These are phyloP conservation scores for Zaprionus kolodkinae DNA, from an alignment of 1,140 invertebrate species.

Conservation along the genomic window DNA sequence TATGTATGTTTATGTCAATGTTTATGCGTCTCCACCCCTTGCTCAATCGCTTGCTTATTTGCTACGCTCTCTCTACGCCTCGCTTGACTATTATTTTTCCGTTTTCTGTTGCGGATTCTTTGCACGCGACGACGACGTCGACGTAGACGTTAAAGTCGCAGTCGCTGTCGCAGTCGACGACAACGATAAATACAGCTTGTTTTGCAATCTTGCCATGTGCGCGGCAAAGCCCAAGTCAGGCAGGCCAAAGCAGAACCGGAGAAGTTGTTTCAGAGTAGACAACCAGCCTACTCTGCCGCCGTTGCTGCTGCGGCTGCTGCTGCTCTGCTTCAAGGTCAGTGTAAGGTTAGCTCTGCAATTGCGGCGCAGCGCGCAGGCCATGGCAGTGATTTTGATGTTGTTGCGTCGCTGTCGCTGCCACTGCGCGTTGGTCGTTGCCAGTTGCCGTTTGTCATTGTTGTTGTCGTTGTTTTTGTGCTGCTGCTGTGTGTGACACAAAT, in stretches of 20 bases:
- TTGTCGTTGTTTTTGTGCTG: slow-evolving; percentile 24
- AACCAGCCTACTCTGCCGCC: slow-evolving; percentile 17
- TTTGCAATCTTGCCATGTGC: slow-evolving; percentile 49
- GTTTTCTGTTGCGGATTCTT: slow-evolving; percentile 41
- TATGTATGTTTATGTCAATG: slow-evolving; percentile 35
- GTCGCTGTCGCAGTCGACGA: neutral
- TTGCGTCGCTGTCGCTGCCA: slow-evolving; percentile 4
- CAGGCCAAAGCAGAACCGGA: neutral
- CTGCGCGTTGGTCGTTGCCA: slow-evolving; percentile 48
- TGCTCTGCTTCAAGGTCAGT: slow-evolving; percentile 77
- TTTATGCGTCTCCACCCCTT: slow-evolving; percentile 38
- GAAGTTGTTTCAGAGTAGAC: slow-evolving; percentile 20
- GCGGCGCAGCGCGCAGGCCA: slow-evolving; percentile 52
- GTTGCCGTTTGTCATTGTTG: slow-evolving; percentile 33
- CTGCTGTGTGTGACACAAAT: slow-evolving; percentile 23
- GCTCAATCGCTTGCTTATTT: slow-evolving; percentile 26
- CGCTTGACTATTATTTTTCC: slow-evolving; percentile 46
- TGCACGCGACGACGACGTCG: slow-evolving; percentile 32
- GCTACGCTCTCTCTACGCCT: slow-evolving; percentile 18
- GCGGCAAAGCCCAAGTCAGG: slow-evolving; percentile 33
- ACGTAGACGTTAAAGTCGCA: neutral
- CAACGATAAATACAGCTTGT: slow-evolving; percentile 42
- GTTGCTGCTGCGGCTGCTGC: slow-evolving; percentile 14
- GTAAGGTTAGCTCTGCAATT: slow-evolving; percentile 72
- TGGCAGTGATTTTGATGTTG: slow-evolving; percentile 67